Base-by-base conservation (phyloP, 1,140 invertebrate genomes). In the Rhopalosiphum padi region DNA sequence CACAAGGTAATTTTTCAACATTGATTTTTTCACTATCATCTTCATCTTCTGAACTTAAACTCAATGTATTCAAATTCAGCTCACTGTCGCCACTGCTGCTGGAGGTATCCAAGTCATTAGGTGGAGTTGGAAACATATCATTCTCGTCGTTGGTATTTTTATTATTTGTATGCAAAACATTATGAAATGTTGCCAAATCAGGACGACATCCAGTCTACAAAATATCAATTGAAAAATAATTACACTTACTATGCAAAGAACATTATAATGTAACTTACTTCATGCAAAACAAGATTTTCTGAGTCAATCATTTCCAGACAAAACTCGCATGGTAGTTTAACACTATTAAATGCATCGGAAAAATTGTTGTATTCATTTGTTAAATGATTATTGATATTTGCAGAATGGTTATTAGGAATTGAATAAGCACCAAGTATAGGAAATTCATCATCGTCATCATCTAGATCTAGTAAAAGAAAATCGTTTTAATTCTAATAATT, bases 1-100 rank as follows among this genome's bases (percentile, higher is more conserved):
- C 94, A 86, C 94, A 94, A 22, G 94, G 94, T 9, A 94, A 77
- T 86, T 93, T 93, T 21, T 93, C 91, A 53, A 93, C 82, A 93
- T 93, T 93, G 4, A 46, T 86, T 86, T 93, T 93, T 43, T 93
- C 91, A 91, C n/a, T 91, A 35, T 83, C n/a, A 35, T 91, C 60
- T 51, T 89, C 87, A 46, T 93, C 91, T n/a, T 93, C 91, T 30
- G 91, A 93, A 41, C 91, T 93, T 30, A 93, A 85, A 86, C 91
- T 93, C 11, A 93, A 83, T 53, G 77, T 93, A 86, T 86, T 93
- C 15, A 93, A 86, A 37, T 93, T 93, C 1, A 93, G 85, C 55
- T 86, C 77, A 93, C 91, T 93, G 1, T 85, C 82, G 11, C 48
- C 43, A 43, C 91, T 93, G 18, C 91, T 93, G 30, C 82, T 93